phyloP scores from a whole-genome alignment of 2,888 invertebrate genomes.

The Candidula unifasciata region DNA sequence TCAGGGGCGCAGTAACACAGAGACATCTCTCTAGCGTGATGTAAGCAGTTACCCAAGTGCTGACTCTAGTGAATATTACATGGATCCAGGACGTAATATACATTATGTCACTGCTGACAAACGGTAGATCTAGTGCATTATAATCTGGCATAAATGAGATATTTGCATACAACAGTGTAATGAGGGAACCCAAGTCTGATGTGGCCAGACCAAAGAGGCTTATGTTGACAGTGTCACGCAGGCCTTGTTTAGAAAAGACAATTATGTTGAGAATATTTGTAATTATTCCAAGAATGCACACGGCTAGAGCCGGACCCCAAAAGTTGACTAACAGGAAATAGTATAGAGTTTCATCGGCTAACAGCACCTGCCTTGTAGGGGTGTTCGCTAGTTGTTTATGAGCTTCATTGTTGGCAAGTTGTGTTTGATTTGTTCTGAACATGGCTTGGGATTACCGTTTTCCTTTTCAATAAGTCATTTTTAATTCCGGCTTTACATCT shows the following conservation, averaged over 20 bases:
- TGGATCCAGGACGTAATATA: not conserved
- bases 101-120: not conserved
- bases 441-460: too few species aligned
- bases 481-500: too few species aligned
- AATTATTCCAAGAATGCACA: not conserved
- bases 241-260: not conserved
- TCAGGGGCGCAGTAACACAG: conserved; percentile 7
- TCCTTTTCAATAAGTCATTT: too few species aligned
- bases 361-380: too few species aligned
- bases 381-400: too few species aligned
- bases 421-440: too few species aligned
- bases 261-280: conserved; percentile 26
- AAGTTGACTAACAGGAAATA: not conserved
- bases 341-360: not conserved
- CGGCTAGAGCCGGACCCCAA: not conserved
- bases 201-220: conserved; percentile 2
- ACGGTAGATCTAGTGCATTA: not conserved
- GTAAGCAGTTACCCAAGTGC: not conserved
- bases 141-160: not conserved
- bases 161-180: not conserved
- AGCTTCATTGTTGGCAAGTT: too few species aligned
- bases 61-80: not conserved
- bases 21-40: conserved; percentile 19
- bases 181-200: not conserved
- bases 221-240: not conserved